A percentile compares a stretch with the other conserved stretches of the same genome.
Evolutionary conservation across 2,797 vertebrate genomes (phyloP).

Genomic region (Allobates femoralis): DNA sequence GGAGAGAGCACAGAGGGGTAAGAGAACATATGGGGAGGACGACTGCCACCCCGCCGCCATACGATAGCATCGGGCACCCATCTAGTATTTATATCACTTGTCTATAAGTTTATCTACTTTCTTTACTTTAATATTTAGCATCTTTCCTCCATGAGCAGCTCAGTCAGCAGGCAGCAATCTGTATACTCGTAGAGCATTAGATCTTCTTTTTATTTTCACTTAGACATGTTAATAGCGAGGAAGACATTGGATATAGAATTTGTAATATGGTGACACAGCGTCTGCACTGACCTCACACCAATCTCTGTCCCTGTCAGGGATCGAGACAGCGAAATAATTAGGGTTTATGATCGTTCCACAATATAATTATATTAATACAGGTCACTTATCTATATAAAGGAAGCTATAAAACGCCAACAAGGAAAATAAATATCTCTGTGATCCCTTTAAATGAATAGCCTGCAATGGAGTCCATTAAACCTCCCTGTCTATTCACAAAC

Average conservation of each 20-base stretch:
- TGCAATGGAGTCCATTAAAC: slow-evolving; percentile 47
- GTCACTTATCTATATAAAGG: slow-evolving; percentile 29
- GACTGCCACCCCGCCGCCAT: too few relatives aligned
- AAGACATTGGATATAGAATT: slow-evolving; percentile 14
- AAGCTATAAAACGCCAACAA: slow-evolving; percentile 30
- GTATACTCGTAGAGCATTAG: neutral
- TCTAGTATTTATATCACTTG: too few relatives aligned
- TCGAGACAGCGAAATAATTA: slow-evolving; percentile 36
- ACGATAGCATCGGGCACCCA: too few relatives aligned
- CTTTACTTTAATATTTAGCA: neutral
- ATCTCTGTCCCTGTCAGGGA: neutral
- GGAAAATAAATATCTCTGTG: slow-evolving; percentile 49
- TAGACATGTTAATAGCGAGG: slow-evolving; percentile 1
- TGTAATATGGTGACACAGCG: slow-evolving; percentile 4
- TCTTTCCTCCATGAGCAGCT: neutral
- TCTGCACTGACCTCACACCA: slow-evolving; percentile 23
- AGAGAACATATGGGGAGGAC: too few relatives aligned
- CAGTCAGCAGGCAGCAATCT: neutral
- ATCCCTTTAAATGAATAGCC: slow-evolving; percentile 34
- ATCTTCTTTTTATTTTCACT: slow-evolving; percentile 9
- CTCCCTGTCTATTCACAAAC: slow-evolving; percentile 53
- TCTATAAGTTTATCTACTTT: neutral
- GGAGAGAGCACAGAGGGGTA: too few relatives aligned
- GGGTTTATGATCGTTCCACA: neutral
- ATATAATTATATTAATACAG: slow-evolving; percentile 48